Evolutionary conservation across 2,113 vertebrate species (phyloP).

Genomic region (Dasyprocta punctata): DNA sequence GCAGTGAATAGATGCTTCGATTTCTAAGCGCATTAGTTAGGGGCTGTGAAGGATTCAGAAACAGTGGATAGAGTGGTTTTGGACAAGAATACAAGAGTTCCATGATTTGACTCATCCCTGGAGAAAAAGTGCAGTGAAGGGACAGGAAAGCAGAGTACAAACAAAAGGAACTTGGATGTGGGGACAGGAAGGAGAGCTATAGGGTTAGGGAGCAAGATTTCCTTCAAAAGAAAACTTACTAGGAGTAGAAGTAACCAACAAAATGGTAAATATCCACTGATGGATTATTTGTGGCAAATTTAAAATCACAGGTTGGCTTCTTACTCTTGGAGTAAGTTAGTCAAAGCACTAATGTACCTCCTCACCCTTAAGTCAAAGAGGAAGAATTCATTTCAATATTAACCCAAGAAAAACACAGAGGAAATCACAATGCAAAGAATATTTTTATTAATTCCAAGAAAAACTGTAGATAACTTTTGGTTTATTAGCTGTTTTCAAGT

Average conservation of each 20-base stretch:
- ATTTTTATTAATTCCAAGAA: background rate
- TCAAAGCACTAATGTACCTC: conserved; percentile 40
- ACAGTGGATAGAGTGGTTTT: background rate
- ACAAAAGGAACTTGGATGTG: background rate
- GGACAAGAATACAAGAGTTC: background rate
- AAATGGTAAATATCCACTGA: background rate
- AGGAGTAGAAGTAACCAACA: background rate
- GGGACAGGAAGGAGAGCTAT: background rate
- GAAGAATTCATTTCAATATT: conserved; percentile 42
- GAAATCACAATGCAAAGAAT: background rate
- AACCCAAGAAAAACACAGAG: conserved; percentile 39
- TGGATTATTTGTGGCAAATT: conserved; percentile 24
- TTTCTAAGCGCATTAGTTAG: background rate
- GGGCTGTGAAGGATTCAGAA: background rate
- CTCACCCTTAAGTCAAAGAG: conserved; percentile 44
- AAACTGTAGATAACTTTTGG: background rate
- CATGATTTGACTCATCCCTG: background rate
- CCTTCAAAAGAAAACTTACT: background rate
- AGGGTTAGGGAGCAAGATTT: background rate
- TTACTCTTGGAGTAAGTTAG: conserved; percentile 32
- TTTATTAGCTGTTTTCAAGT: background rate
- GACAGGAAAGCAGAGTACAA: background rate
- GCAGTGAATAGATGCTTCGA: background rate
- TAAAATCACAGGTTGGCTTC: conserved; percentile 43
- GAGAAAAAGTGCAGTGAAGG: background rate